These are phyloP conservation scores for Empis stercorea DNA, from an alignment of 2,888 invertebrate genomes.

Conservation along the genomic window DNA sequence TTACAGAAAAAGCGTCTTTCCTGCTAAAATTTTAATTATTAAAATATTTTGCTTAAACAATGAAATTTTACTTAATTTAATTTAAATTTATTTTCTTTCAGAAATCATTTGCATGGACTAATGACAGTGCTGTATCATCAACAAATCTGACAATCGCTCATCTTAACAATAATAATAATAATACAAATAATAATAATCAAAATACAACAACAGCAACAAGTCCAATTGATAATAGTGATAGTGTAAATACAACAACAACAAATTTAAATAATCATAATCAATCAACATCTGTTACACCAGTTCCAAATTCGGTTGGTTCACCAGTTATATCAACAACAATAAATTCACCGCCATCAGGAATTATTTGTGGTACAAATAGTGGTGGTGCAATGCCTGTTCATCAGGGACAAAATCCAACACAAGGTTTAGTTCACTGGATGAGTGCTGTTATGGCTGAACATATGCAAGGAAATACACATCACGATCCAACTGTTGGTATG, in stretches of 20 bases:
- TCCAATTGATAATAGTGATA: neutral
- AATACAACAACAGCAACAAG: neutral
- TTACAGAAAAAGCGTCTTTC: no score
- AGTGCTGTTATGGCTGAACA: slow-evolving; percentile 88
- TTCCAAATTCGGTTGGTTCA: slow-evolving; percentile 20
- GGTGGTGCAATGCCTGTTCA: slow-evolving; percentile 31
- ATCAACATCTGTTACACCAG: slow-evolving; percentile 25
- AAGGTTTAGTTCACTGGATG: slow-evolving; percentile 90
- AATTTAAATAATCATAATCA: slow-evolving; percentile 12
- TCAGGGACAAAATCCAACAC: slow-evolving; percentile 51
- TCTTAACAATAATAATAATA: slow-evolving; percentile 14
- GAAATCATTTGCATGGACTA: slow-evolving; percentile 52
- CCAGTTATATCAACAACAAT: slow-evolving; percentile 13
- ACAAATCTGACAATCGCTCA: slow-evolving; percentile 12
- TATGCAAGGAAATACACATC: slow-evolving; percentile 69
- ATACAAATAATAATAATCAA: slow-evolving; percentile 4
- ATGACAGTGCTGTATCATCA: slow-evolving; percentile 25
- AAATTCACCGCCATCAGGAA: slow-evolving; percentile 15
- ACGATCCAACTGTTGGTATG: slow-evolving; percentile 40
- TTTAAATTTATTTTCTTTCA: slow-evolving; percentile 36
- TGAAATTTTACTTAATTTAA: slow-evolving; percentile 13
- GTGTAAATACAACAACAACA: slow-evolving; percentile 22
- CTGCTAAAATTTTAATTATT: no score
- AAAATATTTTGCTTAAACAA: no score
- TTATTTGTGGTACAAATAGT: slow-evolving; percentile 9